Conservation (phyloP, 2,888 invertebrate species). For the Rotaria sp. region DNA sequence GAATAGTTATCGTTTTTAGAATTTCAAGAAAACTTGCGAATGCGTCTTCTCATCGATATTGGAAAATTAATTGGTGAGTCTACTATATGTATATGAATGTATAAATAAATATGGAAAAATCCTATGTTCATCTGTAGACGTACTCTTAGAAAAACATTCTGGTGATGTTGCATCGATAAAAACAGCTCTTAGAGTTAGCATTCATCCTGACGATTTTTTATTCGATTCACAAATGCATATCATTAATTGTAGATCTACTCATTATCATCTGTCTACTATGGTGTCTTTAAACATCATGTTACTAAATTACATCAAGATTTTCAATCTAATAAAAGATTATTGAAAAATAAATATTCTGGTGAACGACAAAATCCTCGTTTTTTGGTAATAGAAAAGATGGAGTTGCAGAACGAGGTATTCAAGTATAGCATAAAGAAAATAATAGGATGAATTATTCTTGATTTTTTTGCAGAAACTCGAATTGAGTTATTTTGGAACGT, state of each 20-base stretch:
- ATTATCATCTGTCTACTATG: too few relatives aligned
- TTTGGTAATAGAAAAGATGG: not conserved
- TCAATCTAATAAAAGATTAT: too few relatives aligned
- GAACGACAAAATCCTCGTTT: not conserved
- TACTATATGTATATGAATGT: too few relatives aligned
- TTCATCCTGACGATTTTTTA: too few relatives aligned
- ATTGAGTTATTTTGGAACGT: not conserved
- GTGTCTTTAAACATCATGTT: too few relatives aligned
- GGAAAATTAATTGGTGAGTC: too few relatives aligned
- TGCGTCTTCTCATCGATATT: too few relatives aligned
- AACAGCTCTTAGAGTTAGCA: not conserved
- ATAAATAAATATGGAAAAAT: too few relatives aligned
- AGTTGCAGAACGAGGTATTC: not conserved
- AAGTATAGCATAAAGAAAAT: not conserved
- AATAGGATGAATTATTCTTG: not conserved
- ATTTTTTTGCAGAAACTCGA: not conserved
- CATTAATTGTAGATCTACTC: too few relatives aligned
- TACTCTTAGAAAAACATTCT: not conserved
- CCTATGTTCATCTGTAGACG: not conserved
- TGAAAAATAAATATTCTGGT: not conserved
- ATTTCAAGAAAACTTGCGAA: not conserved
- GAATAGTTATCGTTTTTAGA: not conserved
- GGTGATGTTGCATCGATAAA: not conserved
- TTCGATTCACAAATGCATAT: too few relatives aligned
- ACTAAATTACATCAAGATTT: too few relatives aligned